Evolutionary conservation across 2,888 invertebrate genomes (phyloP).

Genomic region (Drosophila vallismaia): DNA sequence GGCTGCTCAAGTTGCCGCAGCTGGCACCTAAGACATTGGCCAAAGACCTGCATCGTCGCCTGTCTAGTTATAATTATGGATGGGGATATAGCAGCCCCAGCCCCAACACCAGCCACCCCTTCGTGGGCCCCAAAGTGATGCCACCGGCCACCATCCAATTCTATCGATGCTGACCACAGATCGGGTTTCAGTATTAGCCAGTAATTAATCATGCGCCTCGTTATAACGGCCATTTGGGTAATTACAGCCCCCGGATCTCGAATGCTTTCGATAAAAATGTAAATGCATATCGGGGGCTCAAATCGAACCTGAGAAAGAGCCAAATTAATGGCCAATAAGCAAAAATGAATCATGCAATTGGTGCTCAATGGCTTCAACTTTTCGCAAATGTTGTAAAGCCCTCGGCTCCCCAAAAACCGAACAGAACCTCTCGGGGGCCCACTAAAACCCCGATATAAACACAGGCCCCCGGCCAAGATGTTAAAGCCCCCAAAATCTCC

Average conservation of each 20-base stretch:
- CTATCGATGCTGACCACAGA: slow-evolving; percentile 29
- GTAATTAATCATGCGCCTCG: slow-evolving; percentile 66
- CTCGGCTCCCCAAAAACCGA: slow-evolving; percentile 17
- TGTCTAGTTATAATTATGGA: slow-evolving; percentile 52
- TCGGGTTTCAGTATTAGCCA: slow-evolving; percentile 69
- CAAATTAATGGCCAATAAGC: slow-evolving; percentile 69
- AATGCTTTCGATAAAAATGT: slow-evolving; percentile 66
- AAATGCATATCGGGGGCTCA: slow-evolving; percentile 53
- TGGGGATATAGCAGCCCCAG: slow-evolving; percentile 8
- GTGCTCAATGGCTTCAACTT: slow-evolving; percentile 56
- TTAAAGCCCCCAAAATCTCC: slow-evolving; percentile 7
- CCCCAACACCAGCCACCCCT: neutral
- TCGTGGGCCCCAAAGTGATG: neutral
- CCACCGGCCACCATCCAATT: slow-evolving; percentile 3
- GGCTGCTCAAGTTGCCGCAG: slow-evolving; percentile 52
- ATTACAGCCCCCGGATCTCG: slow-evolving; percentile 59
- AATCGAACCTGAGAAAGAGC: slow-evolving; percentile 26
- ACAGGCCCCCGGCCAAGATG: slow-evolving; percentile 54
- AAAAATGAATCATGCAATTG: slow-evolving; percentile 72
- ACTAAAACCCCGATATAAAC: slow-evolving; percentile 74
- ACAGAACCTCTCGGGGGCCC: slow-evolving; percentile 59
- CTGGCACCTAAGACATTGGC: slow-evolving; percentile 27
- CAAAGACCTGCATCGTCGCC: slow-evolving; percentile 30
- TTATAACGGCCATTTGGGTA: slow-evolving; percentile 49
- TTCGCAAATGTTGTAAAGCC: slow-evolving; percentile 46